Base-by-base conservation (phyloP, 2,797 vertebrate genomes). In the Microctenopoma stevenorrisi region DNA sequence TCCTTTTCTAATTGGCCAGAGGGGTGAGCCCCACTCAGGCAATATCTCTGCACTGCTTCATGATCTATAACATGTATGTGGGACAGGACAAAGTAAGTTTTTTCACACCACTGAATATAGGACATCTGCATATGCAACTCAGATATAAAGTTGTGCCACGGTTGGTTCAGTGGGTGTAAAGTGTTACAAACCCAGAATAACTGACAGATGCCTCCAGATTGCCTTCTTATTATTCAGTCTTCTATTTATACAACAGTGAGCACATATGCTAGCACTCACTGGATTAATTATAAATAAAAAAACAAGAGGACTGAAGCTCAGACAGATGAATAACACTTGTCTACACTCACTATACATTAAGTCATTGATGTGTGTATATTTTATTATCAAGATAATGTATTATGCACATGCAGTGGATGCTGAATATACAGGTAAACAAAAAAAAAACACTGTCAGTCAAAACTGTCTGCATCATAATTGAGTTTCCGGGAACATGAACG, bases 381-480 rank as follows among this genome's bases (percentile, higher is more conserved):
- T 50, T 60, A 14, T 58, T 18, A 59, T 61, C 44, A 52, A 69
- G 28, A 66, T 65, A 78, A 58, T 66, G 49, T 18, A 75, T 58
- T 47, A 77, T 68, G n/a, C 51, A 72, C 63, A 57, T 70, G 43
- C 16, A 30, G 35, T 38, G 35, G 54, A 76, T 56, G 54, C 30
- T 65, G 53, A 84, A 68, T 61, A 70, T 65, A 52, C 30, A 59
- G 65, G 67, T 68, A 64, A 71, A 76, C n/a, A 72, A 46, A 53
- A 62, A 50, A 40, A 37, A 78, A 67, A 77, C 47, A 59, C 49
- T 52, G 54, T 62, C 70, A 78, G 6, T 69, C 55, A 30, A 50
- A 72, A 62, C 46, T 59, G 59, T 64, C 52, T 69, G 66, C 14
- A 55, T 73, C 64, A 72, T 48, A 33, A 69, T 51, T 67, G 12